These are phyloP conservation scores for Rapana venosa DNA, from an alignment of 2,888 invertebrate species.

Conservation along the genomic window DNA sequence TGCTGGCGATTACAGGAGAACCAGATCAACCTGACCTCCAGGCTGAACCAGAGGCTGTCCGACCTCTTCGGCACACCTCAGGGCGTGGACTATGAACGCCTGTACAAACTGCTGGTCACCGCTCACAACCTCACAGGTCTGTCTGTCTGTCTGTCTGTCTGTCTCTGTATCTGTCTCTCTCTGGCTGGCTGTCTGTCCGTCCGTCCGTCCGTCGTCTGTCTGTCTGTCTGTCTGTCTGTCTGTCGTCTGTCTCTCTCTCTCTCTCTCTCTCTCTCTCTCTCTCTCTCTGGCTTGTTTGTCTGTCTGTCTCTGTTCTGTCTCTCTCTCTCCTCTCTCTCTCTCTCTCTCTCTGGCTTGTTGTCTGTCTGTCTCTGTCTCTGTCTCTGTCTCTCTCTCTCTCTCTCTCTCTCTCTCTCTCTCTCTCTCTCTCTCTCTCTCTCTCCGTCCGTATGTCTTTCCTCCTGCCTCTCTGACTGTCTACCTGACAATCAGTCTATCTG, in stretches of 20 bases:
- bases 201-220: neutral
- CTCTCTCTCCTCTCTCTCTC: no score
- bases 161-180: neutral
- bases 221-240: neutral
- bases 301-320: no score
- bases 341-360: neutral
- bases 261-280: neutral
- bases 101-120: conserved; percentile 66
- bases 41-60: conserved; percentile 65
- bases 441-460: no score
- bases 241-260: neutral
- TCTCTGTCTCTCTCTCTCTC: neutral
- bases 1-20: conserved; percentile 63
- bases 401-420: neutral
- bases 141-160: neutral
- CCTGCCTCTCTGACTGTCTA: no score
- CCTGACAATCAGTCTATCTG: no score
- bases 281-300: neutral
- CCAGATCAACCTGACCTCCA: conserved; percentile 63
- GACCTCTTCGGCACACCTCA: conserved; percentile 66
- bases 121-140: conserved; percentile 70
- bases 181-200: conserved; percentile 4
- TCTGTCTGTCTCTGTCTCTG: neutral
- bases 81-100: conserved; percentile 71
- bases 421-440: neutral